Evolutionary conservation across 2,888 invertebrate species (phyloP).

Genomic region (Tinea semifulvella): DNA sequence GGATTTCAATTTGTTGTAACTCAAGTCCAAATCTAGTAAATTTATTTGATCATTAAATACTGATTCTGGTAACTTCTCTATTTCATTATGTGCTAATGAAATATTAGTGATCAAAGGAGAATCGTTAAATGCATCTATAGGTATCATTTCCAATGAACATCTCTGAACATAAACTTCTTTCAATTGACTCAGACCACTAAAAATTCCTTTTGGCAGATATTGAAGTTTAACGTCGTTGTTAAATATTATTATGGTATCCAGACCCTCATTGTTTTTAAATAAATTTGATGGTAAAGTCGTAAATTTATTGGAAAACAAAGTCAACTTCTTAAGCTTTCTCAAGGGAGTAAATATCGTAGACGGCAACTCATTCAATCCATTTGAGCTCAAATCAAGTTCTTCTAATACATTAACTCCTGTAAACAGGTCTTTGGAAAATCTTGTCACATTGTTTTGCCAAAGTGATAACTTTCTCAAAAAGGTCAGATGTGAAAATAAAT

Average conservation of each 20-base stretch:
- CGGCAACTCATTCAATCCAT: constrained; percentile 69
- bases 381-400: constrained; percentile 74
- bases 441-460: constrained; percentile 73
- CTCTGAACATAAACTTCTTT: constrained; percentile 64
- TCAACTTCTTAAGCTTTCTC: constrained; percentile 68
- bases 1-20: constrained; percentile 68
- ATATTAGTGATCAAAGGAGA: constrained; percentile 67
- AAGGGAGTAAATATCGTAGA: constrained; percentile 69
- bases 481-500: constrained; percentile 69
- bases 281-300: constrained; percentile 68
- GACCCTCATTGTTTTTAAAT: constrained; percentile 61
- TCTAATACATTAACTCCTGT: constrained; percentile 69
- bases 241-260: constrained; percentile 62
- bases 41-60: constrained; percentile 71
- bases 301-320: constrained; percentile 74
- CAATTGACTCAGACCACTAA: constrained; percentile 68
- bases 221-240: constrained; percentile 68
- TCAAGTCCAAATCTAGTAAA: constrained; percentile 70
- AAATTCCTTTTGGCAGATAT: constrained; percentile 65
- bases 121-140: constrained; percentile 70
- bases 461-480: constrained; percentile 70
- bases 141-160: constrained; percentile 65
- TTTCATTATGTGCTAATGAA: constrained; percentile 67
- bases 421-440: constrained; percentile 70
- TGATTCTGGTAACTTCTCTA: constrained; percentile 63